phyloP scores from a whole-genome alignment of 2,888 invertebrate genomes.

The Diarsia dahlii region DNA sequence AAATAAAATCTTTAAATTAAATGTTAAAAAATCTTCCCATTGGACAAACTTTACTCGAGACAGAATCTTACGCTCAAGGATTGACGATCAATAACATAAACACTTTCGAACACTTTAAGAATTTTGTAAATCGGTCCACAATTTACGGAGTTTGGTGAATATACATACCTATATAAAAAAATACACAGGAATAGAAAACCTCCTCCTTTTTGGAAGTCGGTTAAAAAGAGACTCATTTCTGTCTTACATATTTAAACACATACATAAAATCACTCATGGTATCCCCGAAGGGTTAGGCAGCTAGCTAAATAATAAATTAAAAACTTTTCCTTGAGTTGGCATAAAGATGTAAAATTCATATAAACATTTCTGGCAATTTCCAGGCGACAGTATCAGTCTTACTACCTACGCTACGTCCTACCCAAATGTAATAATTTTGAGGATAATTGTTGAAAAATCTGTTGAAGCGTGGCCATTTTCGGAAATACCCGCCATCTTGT shows the following conservation, averaged over 20 bases:
- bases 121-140: too few species aligned
- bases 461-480: neutral
- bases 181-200: too few species aligned
- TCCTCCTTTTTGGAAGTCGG: too few species aligned
- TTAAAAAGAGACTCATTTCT: neutral
- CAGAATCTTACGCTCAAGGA: neutral
- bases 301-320: neutral
- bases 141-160: too few species aligned
- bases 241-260: neutral
- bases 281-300: neutral
- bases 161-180: too few species aligned
- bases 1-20: conserved; percentile 2
- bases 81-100: neutral
- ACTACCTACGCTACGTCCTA: neutral
- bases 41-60: neutral
- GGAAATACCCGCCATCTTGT: neutral
- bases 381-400: neutral
- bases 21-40: neutral
- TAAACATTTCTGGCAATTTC: neutral
- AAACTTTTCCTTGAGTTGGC: neutral
- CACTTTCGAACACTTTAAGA: too few species aligned
- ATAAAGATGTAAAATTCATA: neutral
- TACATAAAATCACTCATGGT: too few species aligned
- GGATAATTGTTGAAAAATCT: neutral
- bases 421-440: neutral